Base-by-base conservation (phyloP, 2,797 vertebrate genomes). In the Anguilla pacifica region DNA sequence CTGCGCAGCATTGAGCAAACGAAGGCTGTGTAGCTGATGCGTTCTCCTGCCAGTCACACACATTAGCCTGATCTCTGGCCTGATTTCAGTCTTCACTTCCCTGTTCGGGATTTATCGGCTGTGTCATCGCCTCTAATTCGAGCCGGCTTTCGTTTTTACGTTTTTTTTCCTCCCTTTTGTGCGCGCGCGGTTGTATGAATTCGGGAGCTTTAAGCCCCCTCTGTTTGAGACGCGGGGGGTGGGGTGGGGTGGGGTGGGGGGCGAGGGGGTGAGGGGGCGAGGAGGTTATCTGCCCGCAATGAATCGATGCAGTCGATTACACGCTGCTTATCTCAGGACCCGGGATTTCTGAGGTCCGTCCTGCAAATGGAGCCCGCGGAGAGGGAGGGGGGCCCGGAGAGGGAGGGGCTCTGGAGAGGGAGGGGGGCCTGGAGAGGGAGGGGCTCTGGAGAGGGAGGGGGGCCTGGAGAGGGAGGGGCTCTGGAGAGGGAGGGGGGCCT, bases 251-350 rank as follows among this genome's bases (percentile, higher is more conserved):
- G 49, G 49, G 31, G 31, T 31, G 31, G 22, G 84, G 49, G 51
- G 51, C 10, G 51, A 51, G 51, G 51, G 49, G 49, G 49, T 6
- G 35, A 35, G 35, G 35, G 35, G 35, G 35, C 35, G 55, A 57
- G 9, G 55, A 9, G 79, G 81, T 83, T 67, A 70, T 87, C 81
- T 13, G 59, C 7, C 35, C 1, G 49, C 46, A 25, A 9, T 13
- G 46, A 82, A 87, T 87, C 86, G 35, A 87, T 87, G 55, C 28
- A 17, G 61, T n/a, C 57, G 19, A 39, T 43, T 61, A 64, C 19
- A 67, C 49, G 46, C 15, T 35, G 46, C 79, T 87, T 84, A 84
- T 84, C 86, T 87, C 51, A n/a, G 86, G 86, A 1, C 6, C 77
- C 9, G 39, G 64, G 86, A 82, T 83, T 83, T 87, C 57, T 64